Evolutionary conservation across 35 echinoderm and acorn worm species (phyloP).

Genomic region (Lytechinus pictus): DNA sequence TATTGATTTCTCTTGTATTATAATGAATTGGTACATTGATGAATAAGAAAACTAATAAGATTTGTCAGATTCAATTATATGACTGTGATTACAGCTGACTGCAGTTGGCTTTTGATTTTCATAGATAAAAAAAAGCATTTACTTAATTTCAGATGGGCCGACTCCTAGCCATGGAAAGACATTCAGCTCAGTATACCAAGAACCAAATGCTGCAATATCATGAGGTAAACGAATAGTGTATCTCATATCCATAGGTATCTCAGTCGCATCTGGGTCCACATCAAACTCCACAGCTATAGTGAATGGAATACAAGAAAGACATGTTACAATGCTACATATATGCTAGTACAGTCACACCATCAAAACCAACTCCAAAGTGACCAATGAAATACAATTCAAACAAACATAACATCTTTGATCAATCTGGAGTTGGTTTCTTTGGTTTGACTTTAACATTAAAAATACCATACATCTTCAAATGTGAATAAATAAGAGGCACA

Average conservation of each 20-base stretch:
- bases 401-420: too few species aligned
- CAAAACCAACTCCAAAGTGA: background rate
- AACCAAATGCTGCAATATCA: slow-evolving; percentile 40
- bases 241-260: slow-evolving; percentile 59
- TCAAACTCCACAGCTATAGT: slow-evolving; percentile 81
- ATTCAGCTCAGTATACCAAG: slow-evolving; percentile 68
- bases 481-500: too few species aligned
- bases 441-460: too few species aligned
- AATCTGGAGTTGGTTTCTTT: too few species aligned
- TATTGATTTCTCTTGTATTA: too few species aligned
- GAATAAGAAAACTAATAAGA: too few species aligned
- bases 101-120: too few species aligned
- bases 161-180: slow-evolving; percentile 65
- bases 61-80: too few species aligned
- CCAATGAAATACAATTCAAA: too few species aligned
- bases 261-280: slow-evolving; percentile 60
- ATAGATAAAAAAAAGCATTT: background rate
- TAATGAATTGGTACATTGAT: too few species aligned
- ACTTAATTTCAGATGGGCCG: slow-evolving; percentile 78
- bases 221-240: slow-evolving; percentile 94
- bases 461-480: too few species aligned
- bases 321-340: background rate
- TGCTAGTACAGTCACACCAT: background rate
- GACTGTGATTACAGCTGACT: too few species aligned
- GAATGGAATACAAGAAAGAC: background rate